Base-by-base conservation (phyloP, 2,797 vertebrate genomes). In the Apogon talboti region DNA sequence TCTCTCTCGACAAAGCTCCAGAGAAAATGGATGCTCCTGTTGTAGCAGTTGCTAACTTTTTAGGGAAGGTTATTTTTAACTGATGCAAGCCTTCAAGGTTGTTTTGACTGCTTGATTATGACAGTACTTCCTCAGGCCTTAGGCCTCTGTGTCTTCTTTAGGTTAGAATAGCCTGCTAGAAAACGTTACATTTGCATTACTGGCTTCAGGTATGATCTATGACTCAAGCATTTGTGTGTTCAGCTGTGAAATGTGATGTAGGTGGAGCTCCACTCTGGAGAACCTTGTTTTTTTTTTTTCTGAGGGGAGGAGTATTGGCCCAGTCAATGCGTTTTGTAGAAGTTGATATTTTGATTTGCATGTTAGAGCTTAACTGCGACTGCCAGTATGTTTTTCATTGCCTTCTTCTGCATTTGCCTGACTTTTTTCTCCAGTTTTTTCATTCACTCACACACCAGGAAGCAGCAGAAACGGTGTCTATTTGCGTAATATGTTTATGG, bases 241-340 rank as follows among this genome's bases (percentile, higher is more conserved):
- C 78, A 85, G 80, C 79, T 81, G 81, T 81, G 76, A 59, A 75
- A 12, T 58, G 63, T 64, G 65, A 40, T 73, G 83, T 74, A 84
- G 90, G 87, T 78, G 90, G 89, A 87, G 89, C 90, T 78, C 71
- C 51, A 19, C 65, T 81, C 52, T 70, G 76, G 75, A 89, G 64
- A 78, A 77, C 46, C 64, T 44, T 72, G 53, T 21, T 21, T 21
- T 21, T 21, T 21, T 35, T 58, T 37, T 18, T 52, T 66, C 44
- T 60, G n/a, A 19, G 55, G 79, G 84, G 85, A 73, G 83, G 74
- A 70, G 78, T 73, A 33, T 56, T 61, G 54, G 70, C 67, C 62
- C 54, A 76, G 58, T 86, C 59, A 85, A 64, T 64, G 49, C 60
- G 58, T 75, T 71, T 82, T 66, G 70, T 67, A 65, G 53, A 83